Evolutionary conservation across 2,888 invertebrate species (phyloP).

Genomic region (Lepidonotus clava): DNA sequence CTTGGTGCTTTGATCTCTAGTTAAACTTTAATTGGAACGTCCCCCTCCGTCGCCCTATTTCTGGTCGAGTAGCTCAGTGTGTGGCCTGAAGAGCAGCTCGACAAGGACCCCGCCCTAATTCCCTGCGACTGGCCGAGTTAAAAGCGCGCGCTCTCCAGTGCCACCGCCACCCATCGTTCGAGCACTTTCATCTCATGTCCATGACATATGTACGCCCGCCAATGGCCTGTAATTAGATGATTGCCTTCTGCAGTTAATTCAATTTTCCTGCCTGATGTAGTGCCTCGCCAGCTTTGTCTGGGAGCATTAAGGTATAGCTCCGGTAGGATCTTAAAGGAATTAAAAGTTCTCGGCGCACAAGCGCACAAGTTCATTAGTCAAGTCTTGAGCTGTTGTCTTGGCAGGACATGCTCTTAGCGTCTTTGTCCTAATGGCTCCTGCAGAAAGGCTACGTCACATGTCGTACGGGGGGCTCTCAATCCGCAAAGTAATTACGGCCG

Average conservation of each 20-base stretch:
- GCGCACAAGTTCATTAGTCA: conserved; percentile 48
- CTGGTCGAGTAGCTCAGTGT: no score
- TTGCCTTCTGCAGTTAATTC: conserved; percentile 53
- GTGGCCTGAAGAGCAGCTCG: neutral
- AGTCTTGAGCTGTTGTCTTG: conserved; percentile 48
- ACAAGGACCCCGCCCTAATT: neutral
- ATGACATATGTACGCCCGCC: conserved; percentile 50
- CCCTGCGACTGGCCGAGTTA: neutral
- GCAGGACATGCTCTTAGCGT: conserved; percentile 45
- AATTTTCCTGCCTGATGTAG: conserved; percentile 50
- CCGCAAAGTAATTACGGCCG: conserved; percentile 39
- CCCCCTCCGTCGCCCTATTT: neutral
- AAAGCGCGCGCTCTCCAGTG: conserved; percentile 22
- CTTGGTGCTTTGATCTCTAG: no score
- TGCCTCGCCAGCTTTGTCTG: conserved; percentile 39
- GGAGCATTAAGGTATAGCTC: conserved; percentile 39
- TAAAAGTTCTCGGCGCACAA: conserved; percentile 32
- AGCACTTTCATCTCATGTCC: conserved; percentile 44
- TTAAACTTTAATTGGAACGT: no score
- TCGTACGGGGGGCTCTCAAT: conserved; percentile 36
- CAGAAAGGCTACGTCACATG: conserved; percentile 41
- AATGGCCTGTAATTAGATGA: conserved; percentile 49
- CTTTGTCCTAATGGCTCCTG: conserved; percentile 38
- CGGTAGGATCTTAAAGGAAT: conserved; percentile 50
- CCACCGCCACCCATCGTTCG: conserved; percentile 38